These are phyloP conservation scores for Pogonophryne albipinna DNA, from an alignment of 2,797 vertebrate genomes.

Conservation along the genomic window DNA sequence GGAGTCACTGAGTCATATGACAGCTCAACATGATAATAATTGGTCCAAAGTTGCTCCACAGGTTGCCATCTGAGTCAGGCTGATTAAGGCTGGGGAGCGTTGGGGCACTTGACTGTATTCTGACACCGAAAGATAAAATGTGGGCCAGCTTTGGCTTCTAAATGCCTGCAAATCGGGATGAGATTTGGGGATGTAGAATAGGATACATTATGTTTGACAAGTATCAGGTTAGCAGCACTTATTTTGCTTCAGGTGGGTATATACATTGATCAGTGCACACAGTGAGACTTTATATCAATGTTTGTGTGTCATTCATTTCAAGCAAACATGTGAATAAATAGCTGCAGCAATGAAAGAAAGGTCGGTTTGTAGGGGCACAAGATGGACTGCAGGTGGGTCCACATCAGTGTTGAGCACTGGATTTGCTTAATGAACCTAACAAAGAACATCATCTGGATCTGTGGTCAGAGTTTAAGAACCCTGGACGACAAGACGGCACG, in stretches of 20 bases:
- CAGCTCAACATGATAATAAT: constrained; percentile 60
- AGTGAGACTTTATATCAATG: background rate
- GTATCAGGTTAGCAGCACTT: constrained; percentile 29
- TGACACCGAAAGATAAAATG: constrained; percentile 38
- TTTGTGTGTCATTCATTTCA: constrained; percentile 4
- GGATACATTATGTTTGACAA: constrained; percentile 29
- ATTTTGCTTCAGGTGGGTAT: constrained; percentile 16
- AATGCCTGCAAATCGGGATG: constrained; percentile 9
- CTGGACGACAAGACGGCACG: constrained; percentile 5
- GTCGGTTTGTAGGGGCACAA: background rate
- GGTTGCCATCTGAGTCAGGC: constrained; percentile 50
- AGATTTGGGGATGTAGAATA: constrained; percentile 22
- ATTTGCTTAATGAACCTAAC: constrained; percentile 35
- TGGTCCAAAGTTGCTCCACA: constrained; percentile 51
- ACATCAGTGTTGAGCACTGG: background rate
- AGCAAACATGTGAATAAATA: background rate
- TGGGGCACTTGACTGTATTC: constrained; percentile 31
- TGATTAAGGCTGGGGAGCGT: constrained; percentile 27
- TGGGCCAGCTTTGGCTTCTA: constrained; percentile 23
- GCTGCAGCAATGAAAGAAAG: background rate
- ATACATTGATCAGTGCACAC: constrained; percentile 20
- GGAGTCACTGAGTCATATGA: constrained; percentile 51
- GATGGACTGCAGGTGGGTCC: constrained; percentile 9
- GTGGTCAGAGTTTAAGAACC: constrained; percentile 28
- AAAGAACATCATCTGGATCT: constrained; percentile 21